Evolutionary conservation across 2,888 invertebrate genomes (phyloP).

Genomic region (Luperina nickerlii): DNA sequence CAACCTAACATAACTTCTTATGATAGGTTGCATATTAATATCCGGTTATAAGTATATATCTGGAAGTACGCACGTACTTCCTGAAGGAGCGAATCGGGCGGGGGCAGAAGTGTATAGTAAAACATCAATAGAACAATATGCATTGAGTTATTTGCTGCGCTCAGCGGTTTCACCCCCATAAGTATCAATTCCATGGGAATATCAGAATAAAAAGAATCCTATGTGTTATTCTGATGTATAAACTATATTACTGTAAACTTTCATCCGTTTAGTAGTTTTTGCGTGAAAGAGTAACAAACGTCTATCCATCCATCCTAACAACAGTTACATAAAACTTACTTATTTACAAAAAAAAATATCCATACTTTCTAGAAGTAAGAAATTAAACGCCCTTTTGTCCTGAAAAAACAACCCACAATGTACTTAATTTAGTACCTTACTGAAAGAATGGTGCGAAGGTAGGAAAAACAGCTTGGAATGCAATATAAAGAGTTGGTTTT

Average conservation of each 20-base stretch:
- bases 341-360: background rate
- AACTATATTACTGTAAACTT: no score
- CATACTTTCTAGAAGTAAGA: constrained; percentile 1
- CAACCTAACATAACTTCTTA: background rate
- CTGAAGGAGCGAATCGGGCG: background rate
- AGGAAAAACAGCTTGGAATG: constrained; percentile 28
- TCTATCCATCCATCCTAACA: no score
- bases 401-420: background rate
- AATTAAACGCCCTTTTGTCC: background rate
- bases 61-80: background rate
- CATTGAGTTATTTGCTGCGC: background rate
- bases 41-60: no score
- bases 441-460: constrained; percentile 3
- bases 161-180: no score
- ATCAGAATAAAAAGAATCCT: no score
- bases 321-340: background rate
- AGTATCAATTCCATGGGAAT: no score
- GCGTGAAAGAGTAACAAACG: no score
- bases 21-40: no score
- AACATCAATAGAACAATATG: background rate
- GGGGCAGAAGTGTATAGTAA: background rate
- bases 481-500: constrained; percentile 41
- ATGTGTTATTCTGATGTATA: no score
- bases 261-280: no score
- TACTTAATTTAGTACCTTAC: constrained; percentile 10